These are phyloP conservation scores for Manis javanica DNA, from an alignment of 2,797 vertebrate genomes.

Conservation along the genomic window DNA sequence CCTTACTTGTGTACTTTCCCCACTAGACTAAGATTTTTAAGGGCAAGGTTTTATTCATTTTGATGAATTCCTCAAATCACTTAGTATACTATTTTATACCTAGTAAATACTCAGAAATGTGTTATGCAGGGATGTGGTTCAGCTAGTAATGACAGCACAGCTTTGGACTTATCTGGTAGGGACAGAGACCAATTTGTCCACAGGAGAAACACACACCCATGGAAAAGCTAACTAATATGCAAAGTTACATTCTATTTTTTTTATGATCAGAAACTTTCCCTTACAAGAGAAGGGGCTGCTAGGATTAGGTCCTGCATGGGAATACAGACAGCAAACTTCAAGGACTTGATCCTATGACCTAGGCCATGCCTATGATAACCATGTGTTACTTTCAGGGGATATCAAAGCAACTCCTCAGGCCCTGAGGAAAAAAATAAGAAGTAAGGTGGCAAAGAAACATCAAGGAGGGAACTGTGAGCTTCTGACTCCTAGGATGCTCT, in stretches of 20 bases:
- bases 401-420: neutral
- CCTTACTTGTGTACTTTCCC: neutral
- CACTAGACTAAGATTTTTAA: slow-evolving; percentile 23
- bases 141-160: neutral
- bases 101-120: neutral
- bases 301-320: neutral
- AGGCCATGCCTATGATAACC: no score
- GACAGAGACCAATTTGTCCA: neutral
- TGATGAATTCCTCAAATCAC: neutral
- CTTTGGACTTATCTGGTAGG: neutral
- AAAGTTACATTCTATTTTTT: neutral
- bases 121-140: neutral
- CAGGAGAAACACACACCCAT: neutral
- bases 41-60: neutral
- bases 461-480: neutral
- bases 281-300: neutral
- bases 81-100: neutral
- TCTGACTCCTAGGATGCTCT: neutral
- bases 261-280: neutral
- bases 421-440: slow-evolving; percentile 50
- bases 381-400: neutral
- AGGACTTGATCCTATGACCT: neutral
- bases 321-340: neutral
- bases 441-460: neutral
- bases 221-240: neutral